Percentiles rank a stretch among this genome's conserved stretches.
Conservation (phyloP, 2,113 vertebrate genomes). For the Cyprinodon brontotheroides region DNA sequence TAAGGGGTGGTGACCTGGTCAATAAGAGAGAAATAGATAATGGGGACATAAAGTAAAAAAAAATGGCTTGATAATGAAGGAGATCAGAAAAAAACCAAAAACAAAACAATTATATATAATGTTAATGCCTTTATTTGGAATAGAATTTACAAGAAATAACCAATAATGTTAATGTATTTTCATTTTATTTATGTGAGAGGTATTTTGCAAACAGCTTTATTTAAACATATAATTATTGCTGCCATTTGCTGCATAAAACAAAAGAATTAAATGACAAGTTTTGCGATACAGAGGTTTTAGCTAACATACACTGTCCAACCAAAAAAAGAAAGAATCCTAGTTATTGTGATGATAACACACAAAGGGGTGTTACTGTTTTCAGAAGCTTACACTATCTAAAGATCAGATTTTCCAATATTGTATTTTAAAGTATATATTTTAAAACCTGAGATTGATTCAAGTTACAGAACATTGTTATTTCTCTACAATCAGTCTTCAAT, state of each 20-base stretch:
- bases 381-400: too few relatives aligned
- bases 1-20: too few relatives aligned
- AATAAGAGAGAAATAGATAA: neutral
- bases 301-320: neutral
- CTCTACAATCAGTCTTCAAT: neutral
- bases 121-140: neutral
- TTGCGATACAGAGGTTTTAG: neutral
- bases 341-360: neutral
- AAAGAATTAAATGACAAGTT: neutral
- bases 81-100: neutral
- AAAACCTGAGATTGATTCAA: neutral
- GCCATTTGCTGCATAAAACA: too few relatives aligned
- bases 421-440: neutral
- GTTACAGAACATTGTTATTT: neutral
- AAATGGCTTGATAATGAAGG: neutral
- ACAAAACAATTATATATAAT: neutral
- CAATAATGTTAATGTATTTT: neutral
- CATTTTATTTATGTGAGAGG: neutral
- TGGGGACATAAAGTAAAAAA: neutral
- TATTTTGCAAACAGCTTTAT: neutral
- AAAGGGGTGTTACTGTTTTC: neutral
- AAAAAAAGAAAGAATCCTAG: neutral
- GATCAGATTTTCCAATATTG: neutral
- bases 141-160: conserved; percentile 13
- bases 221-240: neutral